phyloP scores from a whole-genome alignment of 2,888 invertebrate species.

The Gastrophysa polygoni region DNA sequence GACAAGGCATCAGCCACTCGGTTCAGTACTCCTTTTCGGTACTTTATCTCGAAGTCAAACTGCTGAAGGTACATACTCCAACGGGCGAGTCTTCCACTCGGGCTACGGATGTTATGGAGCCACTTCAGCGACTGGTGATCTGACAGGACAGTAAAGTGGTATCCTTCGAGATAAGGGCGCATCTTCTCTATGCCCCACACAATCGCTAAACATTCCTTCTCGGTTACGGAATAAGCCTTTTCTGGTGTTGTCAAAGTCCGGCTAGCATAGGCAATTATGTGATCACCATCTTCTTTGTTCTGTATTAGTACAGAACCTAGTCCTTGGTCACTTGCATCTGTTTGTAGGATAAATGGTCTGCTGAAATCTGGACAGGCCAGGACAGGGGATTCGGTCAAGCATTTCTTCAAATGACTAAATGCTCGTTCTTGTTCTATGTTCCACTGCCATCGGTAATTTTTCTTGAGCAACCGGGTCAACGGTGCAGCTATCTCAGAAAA shows the following conservation, averaged over 20 bases:
- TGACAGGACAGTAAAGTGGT: constrained; percentile 38
- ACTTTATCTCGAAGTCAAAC: constrained; percentile 33
- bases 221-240: constrained; percentile 34
- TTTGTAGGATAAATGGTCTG: constrained; percentile 33
- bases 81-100: constrained; percentile 15
- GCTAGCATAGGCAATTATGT: constrained; percentile 35
- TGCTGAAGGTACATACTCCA: constrained; percentile 21
- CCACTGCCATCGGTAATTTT: constrained; percentile 11
- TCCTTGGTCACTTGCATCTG: constrained; percentile 34
- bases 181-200: constrained; percentile 41
- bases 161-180: constrained; percentile 29
- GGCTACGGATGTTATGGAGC: constrained; percentile 22
- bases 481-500: constrained; percentile 11
- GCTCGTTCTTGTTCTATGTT: not conserved
- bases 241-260: constrained; percentile 21
- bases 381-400: constrained; percentile 2
- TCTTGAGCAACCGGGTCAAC: constrained; percentile 6
- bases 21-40: constrained; percentile 32
- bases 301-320: constrained; percentile 39
- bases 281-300: constrained; percentile 24
- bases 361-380: constrained; percentile 33
- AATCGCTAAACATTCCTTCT: constrained; percentile 42
- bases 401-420: not conserved
- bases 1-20: constrained; percentile 35
- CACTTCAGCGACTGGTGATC: constrained; percentile 40